These are phyloP conservation scores for Drosophila macrospina DNA, from an alignment of 2,888 invertebrate species.

Conservation along the genomic window DNA sequence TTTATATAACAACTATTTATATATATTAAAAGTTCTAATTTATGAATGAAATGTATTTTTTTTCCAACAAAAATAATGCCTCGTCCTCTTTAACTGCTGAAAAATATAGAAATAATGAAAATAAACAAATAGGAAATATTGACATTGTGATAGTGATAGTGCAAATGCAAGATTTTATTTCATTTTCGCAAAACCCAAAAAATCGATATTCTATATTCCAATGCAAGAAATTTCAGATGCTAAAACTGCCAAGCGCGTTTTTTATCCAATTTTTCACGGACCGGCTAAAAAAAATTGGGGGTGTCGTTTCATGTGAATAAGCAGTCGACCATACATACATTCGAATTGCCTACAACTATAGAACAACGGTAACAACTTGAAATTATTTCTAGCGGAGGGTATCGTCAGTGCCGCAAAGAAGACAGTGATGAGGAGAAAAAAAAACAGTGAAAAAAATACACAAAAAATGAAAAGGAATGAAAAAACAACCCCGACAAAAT, in stretches of 20 bases:
- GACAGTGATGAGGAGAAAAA: constrained; percentile 12
- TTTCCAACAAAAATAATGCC: no score
- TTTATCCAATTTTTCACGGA: constrained; percentile 77
- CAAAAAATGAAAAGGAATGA: constrained; percentile 57
- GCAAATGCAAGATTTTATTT: constrained; percentile 26
- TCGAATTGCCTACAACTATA: constrained; percentile 26
- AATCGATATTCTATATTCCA: constrained; percentile 80
- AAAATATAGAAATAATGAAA: background rate
- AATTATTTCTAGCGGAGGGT: constrained; percentile 43
- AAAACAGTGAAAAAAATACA: constrained; percentile 37
- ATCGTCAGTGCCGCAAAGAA: constrained; percentile 24
- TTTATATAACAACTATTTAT: no score
- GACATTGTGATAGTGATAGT: no score
- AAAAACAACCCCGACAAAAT: constrained; percentile 80
- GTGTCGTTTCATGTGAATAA: constrained; percentile 56
- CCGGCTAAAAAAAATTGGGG: constrained; percentile 65
- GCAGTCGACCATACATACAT: constrained; percentile 14
- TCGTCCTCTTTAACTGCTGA: no score
- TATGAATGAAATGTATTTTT: no score
- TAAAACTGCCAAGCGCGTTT: constrained; percentile 73
- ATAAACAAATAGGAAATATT: no score
- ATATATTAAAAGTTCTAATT: no score
- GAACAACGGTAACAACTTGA: background rate
- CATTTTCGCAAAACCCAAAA: constrained; percentile 64
- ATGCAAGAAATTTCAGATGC: constrained; percentile 77